Evolutionary conservation across 2,113 vertebrate species (phyloP).

Genomic region (Phycodurus eques): DNA sequence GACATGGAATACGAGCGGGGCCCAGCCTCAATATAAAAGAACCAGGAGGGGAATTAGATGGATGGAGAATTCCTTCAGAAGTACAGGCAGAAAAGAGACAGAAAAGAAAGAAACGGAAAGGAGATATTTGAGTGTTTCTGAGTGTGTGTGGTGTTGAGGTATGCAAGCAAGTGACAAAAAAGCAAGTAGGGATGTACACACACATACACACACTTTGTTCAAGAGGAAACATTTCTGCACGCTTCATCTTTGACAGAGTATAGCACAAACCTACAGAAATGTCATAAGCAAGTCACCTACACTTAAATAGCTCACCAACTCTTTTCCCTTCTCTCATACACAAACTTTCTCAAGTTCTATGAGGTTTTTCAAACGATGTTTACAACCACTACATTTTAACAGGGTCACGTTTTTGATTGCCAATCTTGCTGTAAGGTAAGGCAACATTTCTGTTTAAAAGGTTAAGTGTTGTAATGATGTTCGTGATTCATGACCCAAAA

Average conservation of each 20-base stretch:
- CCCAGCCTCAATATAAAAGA: conserved; percentile 77
- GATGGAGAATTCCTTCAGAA: conserved; percentile 76
- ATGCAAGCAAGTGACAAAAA: conserved; percentile 44
- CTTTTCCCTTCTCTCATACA: conserved; percentile 10
- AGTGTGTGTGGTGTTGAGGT: conserved; percentile 21
- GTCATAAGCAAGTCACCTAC: conserved; percentile 49
- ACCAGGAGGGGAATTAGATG: conserved; percentile 75
- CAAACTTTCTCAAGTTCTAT: conserved; percentile 41
- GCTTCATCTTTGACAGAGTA: conserved; percentile 44
- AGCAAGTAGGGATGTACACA: conserved; percentile 27
- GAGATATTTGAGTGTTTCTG: conserved; percentile 58
- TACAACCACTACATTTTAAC: background rate
- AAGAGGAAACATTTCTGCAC: conserved; percentile 45
- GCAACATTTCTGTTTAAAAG: background rate
- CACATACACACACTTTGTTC: conserved; percentile 15
- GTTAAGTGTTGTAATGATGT: too few species aligned
- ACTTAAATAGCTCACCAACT: conserved; percentile 45
- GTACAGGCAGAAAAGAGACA: conserved; percentile 64
- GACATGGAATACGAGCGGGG: conserved; percentile 75
- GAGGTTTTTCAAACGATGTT: conserved; percentile 53
- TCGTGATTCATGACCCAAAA: too few species aligned
- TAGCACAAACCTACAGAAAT: conserved; percentile 49
- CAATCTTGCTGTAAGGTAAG: conserved; percentile 25
- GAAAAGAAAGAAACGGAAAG: conserved; percentile 61
- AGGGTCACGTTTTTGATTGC: background rate